These are phyloP conservation scores for Pholis gunnellus DNA, from an alignment of 2,113 vertebrate genomes.

Conservation along the genomic window DNA sequence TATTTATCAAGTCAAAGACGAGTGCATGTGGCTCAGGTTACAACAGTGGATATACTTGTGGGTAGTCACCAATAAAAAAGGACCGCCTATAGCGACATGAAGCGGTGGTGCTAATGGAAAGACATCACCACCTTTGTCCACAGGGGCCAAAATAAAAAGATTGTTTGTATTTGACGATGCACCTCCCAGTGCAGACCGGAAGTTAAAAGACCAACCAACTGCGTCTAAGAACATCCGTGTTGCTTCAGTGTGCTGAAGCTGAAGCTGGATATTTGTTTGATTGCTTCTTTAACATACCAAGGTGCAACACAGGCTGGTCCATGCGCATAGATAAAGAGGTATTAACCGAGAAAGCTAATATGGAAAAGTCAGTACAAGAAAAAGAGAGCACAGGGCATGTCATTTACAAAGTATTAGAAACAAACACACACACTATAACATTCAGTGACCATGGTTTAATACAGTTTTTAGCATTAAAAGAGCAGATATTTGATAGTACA, in stretches of 20 bases:
- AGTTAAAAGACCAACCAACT: background rate
- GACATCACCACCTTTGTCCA: too few relatives aligned
- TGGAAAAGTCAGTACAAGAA: background rate
- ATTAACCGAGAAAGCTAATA: background rate
- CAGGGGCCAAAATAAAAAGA: too few relatives aligned
- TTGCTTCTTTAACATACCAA: background rate
- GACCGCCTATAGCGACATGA: background rate
- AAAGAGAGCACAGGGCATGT: background rate
- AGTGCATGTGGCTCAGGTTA: background rate
- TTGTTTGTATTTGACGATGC: too few relatives aligned
- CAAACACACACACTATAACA: background rate
- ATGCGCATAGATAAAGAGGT: background rate
- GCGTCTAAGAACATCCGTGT: background rate
- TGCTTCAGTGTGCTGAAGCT: background rate
- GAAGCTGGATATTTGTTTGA: background rate
- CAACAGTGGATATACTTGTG: background rate
- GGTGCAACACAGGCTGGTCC: background rate
- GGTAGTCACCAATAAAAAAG: background rate
- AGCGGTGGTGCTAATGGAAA: too few relatives aligned
- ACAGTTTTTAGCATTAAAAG: background rate
- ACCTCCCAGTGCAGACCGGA: background rate
- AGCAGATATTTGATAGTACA: background rate
- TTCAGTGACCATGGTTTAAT: background rate
- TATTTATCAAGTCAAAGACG: background rate
- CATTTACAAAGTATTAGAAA: background rate